These are phyloP conservation scores for Hippocampus mohnikei DNA, from an alignment of 2,113 vertebrate species.

Conservation along the genomic window DNA sequence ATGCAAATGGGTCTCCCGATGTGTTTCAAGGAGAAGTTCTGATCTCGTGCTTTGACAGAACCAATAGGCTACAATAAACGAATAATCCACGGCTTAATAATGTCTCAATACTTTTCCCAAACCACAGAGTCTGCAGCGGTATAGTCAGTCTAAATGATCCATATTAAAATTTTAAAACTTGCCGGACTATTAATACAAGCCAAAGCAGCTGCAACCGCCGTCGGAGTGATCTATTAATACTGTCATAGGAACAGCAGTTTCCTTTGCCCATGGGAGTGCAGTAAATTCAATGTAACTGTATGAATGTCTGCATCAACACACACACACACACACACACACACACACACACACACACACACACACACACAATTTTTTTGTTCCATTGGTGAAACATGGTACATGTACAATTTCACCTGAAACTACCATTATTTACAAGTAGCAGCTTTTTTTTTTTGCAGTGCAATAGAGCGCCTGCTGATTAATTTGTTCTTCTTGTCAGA, in stretches of 20 bases:
- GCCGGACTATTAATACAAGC: slow-evolving; percentile 47
- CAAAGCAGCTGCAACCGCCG: slow-evolving; percentile 52
- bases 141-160: slow-evolving; percentile 28
- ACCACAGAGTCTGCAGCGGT: slow-evolving; percentile 5
- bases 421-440: slow-evolving; percentile 58
- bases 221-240: slow-evolving; percentile 64
- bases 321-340: slow-evolving; percentile 16
- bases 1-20: slow-evolving; percentile 12
- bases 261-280: slow-evolving; percentile 39
- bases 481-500: slow-evolving; percentile 50
- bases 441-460: slow-evolving; percentile 37
- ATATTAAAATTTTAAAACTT: slow-evolving; percentile 45
- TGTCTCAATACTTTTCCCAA: background rate
- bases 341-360: slow-evolving; percentile 3
- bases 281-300: slow-evolving; percentile 47
- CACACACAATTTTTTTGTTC: slow-evolving; percentile 18
- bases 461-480: slow-evolving; percentile 48
- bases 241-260: slow-evolving; percentile 39
- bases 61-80: background rate
- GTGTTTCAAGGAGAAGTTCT: slow-evolving; percentile 18
- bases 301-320: background rate
- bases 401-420: slow-evolving; percentile 62
- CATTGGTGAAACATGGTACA: slow-evolving; percentile 45
- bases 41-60: slow-evolving; percentile 19
- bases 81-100: background rate